Percentiles rank a stretch among this genome's conserved stretches.
These are phyloP conservation scores for Murina feae DNA, from an alignment of 2,113 vertebrate genomes.

Conservation along the genomic window DNA sequence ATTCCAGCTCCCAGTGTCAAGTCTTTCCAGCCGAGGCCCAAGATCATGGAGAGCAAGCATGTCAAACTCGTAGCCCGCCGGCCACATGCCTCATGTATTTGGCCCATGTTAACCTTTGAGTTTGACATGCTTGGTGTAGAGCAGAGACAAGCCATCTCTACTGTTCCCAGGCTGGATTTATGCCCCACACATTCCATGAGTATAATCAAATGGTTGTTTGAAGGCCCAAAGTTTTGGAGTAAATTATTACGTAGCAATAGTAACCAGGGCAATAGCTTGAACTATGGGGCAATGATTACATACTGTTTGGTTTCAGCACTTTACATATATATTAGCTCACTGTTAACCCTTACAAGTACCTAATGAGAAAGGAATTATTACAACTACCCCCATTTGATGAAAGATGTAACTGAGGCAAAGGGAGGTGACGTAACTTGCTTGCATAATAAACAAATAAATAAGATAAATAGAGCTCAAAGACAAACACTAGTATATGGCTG, in stretches of 20 bases:
- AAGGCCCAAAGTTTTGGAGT: background rate
- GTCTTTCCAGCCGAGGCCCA: background rate
- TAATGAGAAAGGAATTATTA: background rate
- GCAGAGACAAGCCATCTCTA: background rate
- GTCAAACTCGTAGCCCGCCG: too few relatives aligned
- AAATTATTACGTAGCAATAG: background rate
- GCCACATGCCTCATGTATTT: too few relatives aligned
- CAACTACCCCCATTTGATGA: background rate
- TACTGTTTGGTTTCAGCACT: background rate
- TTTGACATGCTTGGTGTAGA: background rate
- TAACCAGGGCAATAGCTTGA: background rate
- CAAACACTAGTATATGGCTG: background rate
- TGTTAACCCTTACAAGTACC: background rate
- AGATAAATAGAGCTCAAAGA: background rate
- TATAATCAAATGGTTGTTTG: background rate
- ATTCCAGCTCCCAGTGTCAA: background rate
- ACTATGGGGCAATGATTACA: background rate
- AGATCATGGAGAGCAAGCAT: background rate
- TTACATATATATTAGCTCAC: background rate
- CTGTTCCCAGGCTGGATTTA: background rate
- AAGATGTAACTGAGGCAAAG: background rate
- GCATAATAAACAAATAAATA: background rate
- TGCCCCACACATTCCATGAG: background rate
- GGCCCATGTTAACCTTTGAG: too few relatives aligned
- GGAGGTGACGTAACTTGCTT: background rate